phyloP scores from a whole-genome alignment of 2,797 vertebrate species.

The Enteromius trimaculatus region DNA sequence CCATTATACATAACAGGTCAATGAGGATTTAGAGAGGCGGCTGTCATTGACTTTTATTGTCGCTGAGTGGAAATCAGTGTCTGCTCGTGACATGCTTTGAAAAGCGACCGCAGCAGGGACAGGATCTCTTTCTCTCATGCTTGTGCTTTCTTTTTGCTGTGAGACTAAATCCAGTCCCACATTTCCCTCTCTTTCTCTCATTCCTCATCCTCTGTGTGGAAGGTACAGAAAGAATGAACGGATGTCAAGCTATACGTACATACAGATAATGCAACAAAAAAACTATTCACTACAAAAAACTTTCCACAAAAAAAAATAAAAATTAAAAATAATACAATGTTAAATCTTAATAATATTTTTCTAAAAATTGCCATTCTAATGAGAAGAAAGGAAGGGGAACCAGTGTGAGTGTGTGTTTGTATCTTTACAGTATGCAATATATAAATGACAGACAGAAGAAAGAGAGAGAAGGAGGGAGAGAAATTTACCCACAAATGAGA shows the following conservation, averaged over 20 bases:
- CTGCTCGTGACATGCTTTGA: slow-evolving; percentile 52
- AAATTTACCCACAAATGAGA: slow-evolving; percentile 13
- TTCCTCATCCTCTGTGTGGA: slow-evolving; percentile 12
- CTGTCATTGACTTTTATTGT: slow-evolving; percentile 53
- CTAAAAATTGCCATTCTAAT: background rate
- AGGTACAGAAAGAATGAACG: slow-evolving; percentile 25
- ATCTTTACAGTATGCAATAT: slow-evolving; percentile 3
- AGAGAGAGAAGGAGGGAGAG: background rate
- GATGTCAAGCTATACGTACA: slow-evolving; percentile 4
- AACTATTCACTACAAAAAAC: background rate
- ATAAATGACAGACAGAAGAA: background rate
- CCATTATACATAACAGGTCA: slow-evolving; percentile 53
- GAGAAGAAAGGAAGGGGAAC: background rate
- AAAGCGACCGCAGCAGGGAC: slow-evolving; percentile 49
- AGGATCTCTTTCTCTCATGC: slow-evolving; percentile 30
- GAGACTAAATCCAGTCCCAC: slow-evolving; percentile 31
- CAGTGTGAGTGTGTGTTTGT: background rate
- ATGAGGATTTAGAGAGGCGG: slow-evolving; percentile 44
- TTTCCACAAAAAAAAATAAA: background rate
- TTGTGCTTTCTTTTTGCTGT: slow-evolving; percentile 29
- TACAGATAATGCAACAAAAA: too few species aligned
- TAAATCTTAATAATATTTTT: background rate
- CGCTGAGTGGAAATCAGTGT: slow-evolving; percentile 47
- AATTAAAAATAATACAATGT: background rate
- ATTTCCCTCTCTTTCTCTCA: slow-evolving; percentile 39